These are phyloP conservation scores for Ceratina australensis DNA, from an alignment of 1,140 invertebrate genomes.

Conservation along the genomic window DNA sequence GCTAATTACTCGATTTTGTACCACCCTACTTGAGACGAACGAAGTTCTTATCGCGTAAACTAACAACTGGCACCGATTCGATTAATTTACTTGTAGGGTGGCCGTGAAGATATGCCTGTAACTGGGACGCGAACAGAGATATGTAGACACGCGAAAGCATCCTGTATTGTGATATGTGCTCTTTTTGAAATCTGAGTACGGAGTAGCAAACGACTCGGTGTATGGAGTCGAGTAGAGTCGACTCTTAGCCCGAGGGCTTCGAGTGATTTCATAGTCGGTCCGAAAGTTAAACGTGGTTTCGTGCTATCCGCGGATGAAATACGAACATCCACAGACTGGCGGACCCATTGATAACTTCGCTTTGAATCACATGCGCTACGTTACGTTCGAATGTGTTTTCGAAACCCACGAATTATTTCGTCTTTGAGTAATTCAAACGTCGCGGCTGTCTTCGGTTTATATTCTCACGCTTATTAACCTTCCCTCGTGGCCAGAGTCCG, in stretches of 20 bases:
- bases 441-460: too few species aligned
- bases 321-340: not conserved
- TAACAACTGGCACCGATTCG: too few species aligned
- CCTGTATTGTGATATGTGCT: constrained; percentile 8
- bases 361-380: not conserved
- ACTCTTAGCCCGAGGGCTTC: constrained; percentile 25
- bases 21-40: not conserved
- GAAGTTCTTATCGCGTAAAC: not conserved
- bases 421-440: too few species aligned
- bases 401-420: too few species aligned
- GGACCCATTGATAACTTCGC: constrained; percentile 23
- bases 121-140: not conserved
- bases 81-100: too few species aligned
- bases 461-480: not conserved
- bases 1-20: not conserved
- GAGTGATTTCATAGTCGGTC: constrained; percentile 42
- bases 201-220: constrained; percentile 16
- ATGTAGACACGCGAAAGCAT: not conserved
- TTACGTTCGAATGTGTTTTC: not conserved
- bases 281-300: constrained; percentile 48
- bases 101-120: not conserved
- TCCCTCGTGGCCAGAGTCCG: not conserved
- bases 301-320: constrained; percentile 18
- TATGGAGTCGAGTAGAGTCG: constrained; percentile 18
- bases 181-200: constrained; percentile 36